These are phyloP conservation scores for Oryzias dopingdopingensis DNA, from an alignment of 2,797 vertebrate genomes.

Conservation along the genomic window DNA sequence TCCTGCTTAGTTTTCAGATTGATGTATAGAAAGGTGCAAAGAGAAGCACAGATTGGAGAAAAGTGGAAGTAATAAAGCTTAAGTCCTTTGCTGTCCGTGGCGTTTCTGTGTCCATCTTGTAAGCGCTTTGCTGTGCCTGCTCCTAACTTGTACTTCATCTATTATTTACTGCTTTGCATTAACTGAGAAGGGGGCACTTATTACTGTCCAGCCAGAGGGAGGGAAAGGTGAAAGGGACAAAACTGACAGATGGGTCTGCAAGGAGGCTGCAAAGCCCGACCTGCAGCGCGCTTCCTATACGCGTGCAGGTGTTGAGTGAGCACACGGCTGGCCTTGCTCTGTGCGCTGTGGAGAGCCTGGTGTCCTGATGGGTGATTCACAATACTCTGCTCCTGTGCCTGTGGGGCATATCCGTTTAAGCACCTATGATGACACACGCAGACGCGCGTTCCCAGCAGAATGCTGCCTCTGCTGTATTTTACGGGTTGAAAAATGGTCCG, in stretches of 20 bases:
- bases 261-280: slow-evolving; percentile 12
- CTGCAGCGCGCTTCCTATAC: slow-evolving; percentile 1
- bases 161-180: slow-evolving; percentile 57
- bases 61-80: background rate
- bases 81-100: slow-evolving; percentile 16
- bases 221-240: slow-evolving; percentile 50
- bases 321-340: background rate
- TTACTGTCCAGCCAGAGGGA: slow-evolving; percentile 48
- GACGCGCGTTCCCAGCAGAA: slow-evolving; percentile 12
- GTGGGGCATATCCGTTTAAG: slow-evolving; percentile 45
- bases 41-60: background rate
- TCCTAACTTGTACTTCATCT: slow-evolving; percentile 53
- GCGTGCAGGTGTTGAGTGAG: slow-evolving; percentile 9
- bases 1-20: slow-evolving; percentile 10
- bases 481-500: slow-evolving; percentile 26
- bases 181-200: slow-evolving; percentile 40
- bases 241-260: slow-evolving; percentile 21
- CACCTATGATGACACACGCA: slow-evolving; percentile 25
- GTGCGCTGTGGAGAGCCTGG: slow-evolving; percentile 31
- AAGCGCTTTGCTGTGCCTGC: slow-evolving; percentile 19
- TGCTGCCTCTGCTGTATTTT: slow-evolving; percentile 18
- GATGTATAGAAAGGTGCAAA: slow-evolving; percentile 3
- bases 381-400: slow-evolving; percentile 25
- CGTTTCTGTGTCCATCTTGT: slow-evolving; percentile 32
- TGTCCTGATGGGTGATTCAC: slow-evolving; percentile 56